Base-by-base conservation (phyloP, 2,113 vertebrate species). In the Etheostoma spectabile region DNA sequence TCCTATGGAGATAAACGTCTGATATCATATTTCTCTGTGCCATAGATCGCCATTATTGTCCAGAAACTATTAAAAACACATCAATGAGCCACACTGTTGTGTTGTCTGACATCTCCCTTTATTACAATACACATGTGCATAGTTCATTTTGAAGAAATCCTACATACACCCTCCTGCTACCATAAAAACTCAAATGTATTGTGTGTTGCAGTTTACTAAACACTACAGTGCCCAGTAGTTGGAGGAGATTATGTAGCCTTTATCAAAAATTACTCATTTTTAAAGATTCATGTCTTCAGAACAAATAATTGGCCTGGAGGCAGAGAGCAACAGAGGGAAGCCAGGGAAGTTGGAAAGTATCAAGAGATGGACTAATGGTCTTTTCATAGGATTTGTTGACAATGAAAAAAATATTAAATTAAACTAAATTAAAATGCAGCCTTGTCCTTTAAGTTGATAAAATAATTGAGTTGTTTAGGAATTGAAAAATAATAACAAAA, bases 21-120 rank as follows among this genome's bases (percentile, higher is more conserved):
- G 56, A 61, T 27, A 21, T n/a, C 53, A 14, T 42, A 57, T 49
- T 57, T 6, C 18, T 53, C 48, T 45, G 33, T 14, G 30, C 53
- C 15, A 30, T 30, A 42, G 35, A 49, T 10, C 46, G 19, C 22
- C 27, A 33, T 46, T 46, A 18, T 33, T 61, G 18, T 45, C 33
- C 53, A 24, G 22, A 62, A 79, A 33, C 30, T 21, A 51, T 60
- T 61, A 78, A 55, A 75, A 65, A 24, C 48, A 69, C 56, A 63
- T 35, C 8, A 71, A 21, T 70, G 49, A 35, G 38, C 7, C 51
- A 56, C 42, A 22, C 10, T 77, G 53, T 65, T 57, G 30, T 45
- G 45, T 21, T 45, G 16, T 59, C 24, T 57, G 38, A 66, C 62
- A 57, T 76, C 7, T 64, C 11, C 21, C 24, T 46, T 55, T 18